Evolutionary conservation across 2,888 invertebrate species (phyloP).

Genomic region (Salticus scenicus): DNA sequence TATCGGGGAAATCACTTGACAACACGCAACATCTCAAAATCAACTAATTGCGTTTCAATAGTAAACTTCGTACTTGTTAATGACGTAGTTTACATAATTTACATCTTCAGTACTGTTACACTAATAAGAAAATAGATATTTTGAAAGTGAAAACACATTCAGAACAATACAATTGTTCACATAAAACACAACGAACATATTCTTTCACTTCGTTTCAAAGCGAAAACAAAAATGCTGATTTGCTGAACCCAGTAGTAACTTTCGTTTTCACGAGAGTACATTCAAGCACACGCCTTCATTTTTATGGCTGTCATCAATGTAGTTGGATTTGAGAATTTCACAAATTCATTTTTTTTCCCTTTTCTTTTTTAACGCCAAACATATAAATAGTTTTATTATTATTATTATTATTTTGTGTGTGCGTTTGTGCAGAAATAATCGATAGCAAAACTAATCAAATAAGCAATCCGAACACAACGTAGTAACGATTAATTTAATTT

Average conservation of each 20-base stretch:
- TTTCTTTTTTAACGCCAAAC: too few species aligned
- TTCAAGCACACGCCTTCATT: too few species aligned
- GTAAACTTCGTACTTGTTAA: neutral
- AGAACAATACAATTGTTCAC: neutral
- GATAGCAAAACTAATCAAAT: too few species aligned
- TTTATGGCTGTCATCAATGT: too few species aligned
- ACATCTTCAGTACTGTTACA: neutral
- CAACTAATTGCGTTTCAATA: neutral
- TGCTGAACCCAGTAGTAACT: neutral
- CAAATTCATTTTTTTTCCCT: too few species aligned
- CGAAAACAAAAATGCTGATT: neutral
- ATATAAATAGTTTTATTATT: too few species aligned
- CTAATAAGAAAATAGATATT: neutral
- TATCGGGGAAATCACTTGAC: neutral
- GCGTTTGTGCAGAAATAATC: too few species aligned
- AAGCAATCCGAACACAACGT: too few species aligned
- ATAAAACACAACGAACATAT: neutral
- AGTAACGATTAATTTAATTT: too few species aligned
- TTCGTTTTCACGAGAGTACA: too few species aligned
- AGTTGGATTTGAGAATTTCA: too few species aligned
- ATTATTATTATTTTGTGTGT: too few species aligned
- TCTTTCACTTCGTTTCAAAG: neutral
- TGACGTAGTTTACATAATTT: neutral
- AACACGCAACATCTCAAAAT: neutral
- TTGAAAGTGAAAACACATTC: neutral